phyloP scores from a whole-genome alignment of 2,888 invertebrate species.

The Azorinus chamasolen region DNA sequence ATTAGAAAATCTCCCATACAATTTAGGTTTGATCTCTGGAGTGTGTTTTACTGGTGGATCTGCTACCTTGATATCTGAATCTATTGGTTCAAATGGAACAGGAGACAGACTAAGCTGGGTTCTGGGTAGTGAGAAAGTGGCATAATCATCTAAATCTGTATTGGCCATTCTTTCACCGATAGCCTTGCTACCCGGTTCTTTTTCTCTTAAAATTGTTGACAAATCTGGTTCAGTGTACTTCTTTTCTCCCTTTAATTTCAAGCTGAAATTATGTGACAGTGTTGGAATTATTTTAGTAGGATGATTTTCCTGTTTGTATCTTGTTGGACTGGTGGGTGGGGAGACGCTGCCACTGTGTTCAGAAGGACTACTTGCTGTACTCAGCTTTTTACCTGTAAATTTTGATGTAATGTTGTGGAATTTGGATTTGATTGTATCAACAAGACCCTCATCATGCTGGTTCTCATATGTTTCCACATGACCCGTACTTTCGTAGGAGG shows the following conservation, averaged over 20 bases:
- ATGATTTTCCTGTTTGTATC: conserved; percentile 48
- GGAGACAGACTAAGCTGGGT: conserved; percentile 9
- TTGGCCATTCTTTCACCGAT: conserved; percentile 78
- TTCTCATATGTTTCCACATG: conserved; percentile 38
- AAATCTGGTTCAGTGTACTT: conserved; percentile 56
- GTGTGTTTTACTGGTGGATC: conserved; percentile 4
- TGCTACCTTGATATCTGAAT: conserved; percentile 13
- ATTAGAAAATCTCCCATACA: conserved; percentile 49
- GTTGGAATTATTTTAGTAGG: conserved; percentile 35
- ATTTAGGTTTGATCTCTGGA: conserved; percentile 4
- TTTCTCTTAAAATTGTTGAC: conserved; percentile 69
- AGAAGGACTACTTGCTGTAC: conserved; percentile 9
- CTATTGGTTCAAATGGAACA: conserved; percentile 10
- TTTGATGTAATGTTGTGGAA: conserved; percentile 73
- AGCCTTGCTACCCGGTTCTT: conserved; percentile 72
- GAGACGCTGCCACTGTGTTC: conserved; percentile 7
- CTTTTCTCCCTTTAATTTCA: conserved; percentile 33
- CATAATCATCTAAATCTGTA: conserved; percentile 64
- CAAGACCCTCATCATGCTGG: conserved; percentile 66
- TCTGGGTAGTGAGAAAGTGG: conserved; percentile 57
- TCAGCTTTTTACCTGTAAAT: conserved; percentile 59
- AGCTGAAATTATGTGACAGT: conserved; percentile 46
- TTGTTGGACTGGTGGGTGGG: conserved; percentile 19
- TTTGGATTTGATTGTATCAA: conserved; percentile 79
- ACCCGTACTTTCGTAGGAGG: conserved; percentile 76